Base-by-base conservation (phyloP, 2,888 invertebrate species). In the Dione juno region DNA sequence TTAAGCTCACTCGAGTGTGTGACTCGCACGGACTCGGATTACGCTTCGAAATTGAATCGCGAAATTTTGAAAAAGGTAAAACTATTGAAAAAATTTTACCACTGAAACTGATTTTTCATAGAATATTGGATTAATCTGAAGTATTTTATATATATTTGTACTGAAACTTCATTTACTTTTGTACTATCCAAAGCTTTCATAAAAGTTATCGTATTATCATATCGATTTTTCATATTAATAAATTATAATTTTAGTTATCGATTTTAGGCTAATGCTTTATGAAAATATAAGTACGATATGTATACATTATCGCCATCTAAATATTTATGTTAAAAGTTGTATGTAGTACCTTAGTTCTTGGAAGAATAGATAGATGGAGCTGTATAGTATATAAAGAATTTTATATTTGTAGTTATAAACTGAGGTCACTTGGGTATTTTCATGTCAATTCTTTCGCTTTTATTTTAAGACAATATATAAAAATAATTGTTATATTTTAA, bases 221-320 rank as follows among this genome's bases (percentile, higher is more conserved):
- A 13, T 57, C 16, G 54, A 37, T 40, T 40, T 57, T 19, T 40
- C 13, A 16, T 57, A 11, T 7, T 14, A 41, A 0, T 40, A 3
- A 57, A 1, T 57, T 57, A n/a, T 57, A 7, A 16, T 40, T 3
- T 57, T 2, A 11, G 16, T 57, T n/a, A 16, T 53, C 28, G n/a
- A 21, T 28, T 9, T 57, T 57, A 57, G 11, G 37, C 11, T 13
- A 16, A 57, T 16, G 0, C 11, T 40, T 16, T 40, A 57, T 57
- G 16, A 57, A 40, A 28, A 16, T 63, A 50, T 64, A 50, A 40
- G 14, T 48, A 37, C n/a, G 41, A 71, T 74, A 71, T 45, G 71
- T 74, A 71, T 74, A 74, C 74, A 41, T 61, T 67, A 72, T 65
- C 74, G 74, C 74, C 74, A 74, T 74, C 74, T 74, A 54, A 74